phyloP scores from a whole-genome alignment of 1,140 invertebrate species.

The Asbolus verrucosus region DNA sequence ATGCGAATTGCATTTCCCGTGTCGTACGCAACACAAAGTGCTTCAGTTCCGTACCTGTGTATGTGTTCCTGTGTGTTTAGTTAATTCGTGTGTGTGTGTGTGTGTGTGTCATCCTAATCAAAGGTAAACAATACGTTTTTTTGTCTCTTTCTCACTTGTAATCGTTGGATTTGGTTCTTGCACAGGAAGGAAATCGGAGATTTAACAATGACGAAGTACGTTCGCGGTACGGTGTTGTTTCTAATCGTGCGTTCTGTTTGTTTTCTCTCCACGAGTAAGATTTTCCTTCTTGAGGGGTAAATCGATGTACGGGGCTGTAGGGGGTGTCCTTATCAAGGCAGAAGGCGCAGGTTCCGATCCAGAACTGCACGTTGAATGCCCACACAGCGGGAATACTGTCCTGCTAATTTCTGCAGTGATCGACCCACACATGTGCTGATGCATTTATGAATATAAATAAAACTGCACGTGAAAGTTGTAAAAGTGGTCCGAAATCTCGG shows the following conservation, averaged over 20 bases:
- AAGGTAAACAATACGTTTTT: slow-evolving; percentile 57
- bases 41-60: slow-evolving; percentile 20
- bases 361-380: slow-evolving; percentile 25
- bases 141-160: slow-evolving; percentile 44
- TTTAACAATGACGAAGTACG: slow-evolving; percentile 10
- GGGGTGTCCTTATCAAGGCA: slow-evolving; percentile 50
- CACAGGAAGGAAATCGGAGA: slow-evolving; percentile 1
- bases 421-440: slow-evolving; percentile 20
- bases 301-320: slow-evolving; percentile 47
- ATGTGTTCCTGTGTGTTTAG: slow-evolving; percentile 28
- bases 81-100: slow-evolving; percentile 34
- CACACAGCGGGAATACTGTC: slow-evolving; percentile 21
- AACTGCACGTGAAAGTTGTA: slow-evolving; percentile 27
- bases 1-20: slow-evolving; percentile 1
- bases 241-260: slow-evolving; percentile 30
- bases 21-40: slow-evolving; percentile 27
- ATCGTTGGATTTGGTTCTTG: slow-evolving; percentile 29
- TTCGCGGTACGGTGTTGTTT: slow-evolving; percentile 26
- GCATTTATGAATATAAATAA: slow-evolving; percentile 29
- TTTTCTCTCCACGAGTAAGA: slow-evolving; percentile 44
- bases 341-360: slow-evolving; percentile 51
- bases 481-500: slow-evolving; percentile 25
- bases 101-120: slow-evolving; percentile 49
- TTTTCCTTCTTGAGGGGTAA: slow-evolving; percentile 49
- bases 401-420: slow-evolving; percentile 20